Evolutionary conservation across 2,888 invertebrate species (phyloP).

Genomic region (Notodonta dromedarius): DNA sequence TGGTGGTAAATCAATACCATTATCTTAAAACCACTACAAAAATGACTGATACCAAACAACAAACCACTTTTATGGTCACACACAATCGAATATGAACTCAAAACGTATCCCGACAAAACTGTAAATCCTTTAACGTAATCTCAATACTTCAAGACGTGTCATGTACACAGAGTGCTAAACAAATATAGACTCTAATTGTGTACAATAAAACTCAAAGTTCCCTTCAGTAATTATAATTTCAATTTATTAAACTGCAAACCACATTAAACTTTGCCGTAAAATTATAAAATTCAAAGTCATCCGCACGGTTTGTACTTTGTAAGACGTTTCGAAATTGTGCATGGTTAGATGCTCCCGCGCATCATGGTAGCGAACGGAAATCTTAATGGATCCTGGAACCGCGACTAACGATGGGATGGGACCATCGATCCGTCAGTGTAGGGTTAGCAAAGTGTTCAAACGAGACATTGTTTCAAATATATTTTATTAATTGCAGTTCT

Average conservation of each 20-base stretch:
- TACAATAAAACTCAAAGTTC: not conserved
- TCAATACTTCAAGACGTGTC: slow-evolving; percentile 25
- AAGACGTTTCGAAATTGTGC: slow-evolving; percentile 40
- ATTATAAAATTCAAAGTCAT: slow-evolving; percentile 37
- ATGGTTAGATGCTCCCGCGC: slow-evolving; percentile 67
- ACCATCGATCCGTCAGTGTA: slow-evolving; percentile 71
- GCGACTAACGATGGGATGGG: slow-evolving; percentile 80
- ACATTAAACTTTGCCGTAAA: not conserved
- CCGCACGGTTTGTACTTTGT: slow-evolving; percentile 22
- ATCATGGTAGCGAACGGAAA: slow-evolving; percentile 77
- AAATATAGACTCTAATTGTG: slow-evolving; percentile 18
- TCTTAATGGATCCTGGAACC: slow-evolving; percentile 82
- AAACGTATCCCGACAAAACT: slow-evolving; percentile 10
- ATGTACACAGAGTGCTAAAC: slow-evolving; percentile 11
- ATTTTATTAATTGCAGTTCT: too few species aligned
- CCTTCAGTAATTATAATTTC: not conserved
- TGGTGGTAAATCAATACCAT: slow-evolving; percentile 80
- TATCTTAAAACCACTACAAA: slow-evolving; percentile 81
- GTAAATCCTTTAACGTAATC: slow-evolving; percentile 10
- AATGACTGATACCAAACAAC: slow-evolving; percentile 71
- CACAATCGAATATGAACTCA: slow-evolving; percentile 32
- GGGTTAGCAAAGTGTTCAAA: slow-evolving; percentile 46
- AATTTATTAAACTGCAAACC: not conserved
- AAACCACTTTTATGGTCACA: slow-evolving; percentile 54
- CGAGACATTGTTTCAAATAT: slow-evolving; percentile 6